Evolutionary conservation across 30 jellyfish, hydroid and myxozoan species (phyloP).

Genomic region (Haliclystus octoradiatus): DNA sequence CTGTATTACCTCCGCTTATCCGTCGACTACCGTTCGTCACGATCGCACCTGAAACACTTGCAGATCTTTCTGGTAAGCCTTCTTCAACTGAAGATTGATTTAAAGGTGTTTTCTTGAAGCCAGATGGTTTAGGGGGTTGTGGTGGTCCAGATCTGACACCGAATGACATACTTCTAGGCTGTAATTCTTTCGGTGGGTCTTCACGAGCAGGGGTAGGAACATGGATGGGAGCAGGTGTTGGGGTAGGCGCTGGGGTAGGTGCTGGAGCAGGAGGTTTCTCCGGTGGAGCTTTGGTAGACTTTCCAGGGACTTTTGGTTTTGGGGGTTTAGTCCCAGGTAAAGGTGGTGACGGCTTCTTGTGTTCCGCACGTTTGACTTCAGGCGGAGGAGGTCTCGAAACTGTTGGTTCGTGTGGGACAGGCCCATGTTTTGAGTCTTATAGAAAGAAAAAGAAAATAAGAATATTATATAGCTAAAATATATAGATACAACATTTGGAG

Average conservation of each 20-base stretch:
- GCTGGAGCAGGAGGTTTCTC: constrained; percentile 17
- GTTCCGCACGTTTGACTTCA: neutral
- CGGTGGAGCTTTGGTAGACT: constrained; percentile 19
- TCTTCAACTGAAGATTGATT: neutral
- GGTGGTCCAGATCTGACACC: constrained; percentile 15
- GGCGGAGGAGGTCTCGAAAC: neutral
- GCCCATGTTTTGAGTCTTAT: too few species aligned
- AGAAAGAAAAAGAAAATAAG: too few species aligned
- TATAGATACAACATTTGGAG: too few species aligned
- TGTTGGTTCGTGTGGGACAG: too few species aligned
- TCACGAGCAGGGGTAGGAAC: too few species aligned
- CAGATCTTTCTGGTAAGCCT: neutral
- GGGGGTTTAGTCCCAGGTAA: constrained; percentile 7
- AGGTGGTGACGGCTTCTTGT: neutral
- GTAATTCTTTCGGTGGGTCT: neutral
- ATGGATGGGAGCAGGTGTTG: neutral
- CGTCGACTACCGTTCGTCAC: neutral
- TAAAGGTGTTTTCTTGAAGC: constrained; percentile 47
- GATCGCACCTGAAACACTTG: neutral
- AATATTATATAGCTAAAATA: too few species aligned
- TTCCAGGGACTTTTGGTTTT: neutral
- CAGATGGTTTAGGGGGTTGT: constrained; percentile 9
- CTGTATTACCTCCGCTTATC: neutral
- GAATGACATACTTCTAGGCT: neutral
- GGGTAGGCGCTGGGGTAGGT: neutral